Base-by-base conservation (phyloP, 2,888 invertebrate species). In the Andrena marginata region DNA sequence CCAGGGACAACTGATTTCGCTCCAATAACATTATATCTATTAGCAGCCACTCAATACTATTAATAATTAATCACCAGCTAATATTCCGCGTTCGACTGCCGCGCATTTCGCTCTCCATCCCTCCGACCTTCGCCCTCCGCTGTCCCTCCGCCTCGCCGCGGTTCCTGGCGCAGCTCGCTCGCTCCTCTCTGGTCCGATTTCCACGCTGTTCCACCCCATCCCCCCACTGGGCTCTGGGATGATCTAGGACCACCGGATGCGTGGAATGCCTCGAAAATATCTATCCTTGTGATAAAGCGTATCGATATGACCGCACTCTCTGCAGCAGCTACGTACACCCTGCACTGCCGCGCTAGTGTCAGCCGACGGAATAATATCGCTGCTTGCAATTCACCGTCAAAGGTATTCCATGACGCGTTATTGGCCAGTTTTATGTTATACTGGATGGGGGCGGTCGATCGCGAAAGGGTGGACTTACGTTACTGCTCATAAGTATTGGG, bases 11-110 rank as follows among this genome's bases (percentile, higher is more conserved):
- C 89, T 87, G 88, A 89, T 87, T 84, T 80, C 82, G 77, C 62
- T 83, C 70, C 85, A 87, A 89, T 89, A 88, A 88, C 89, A 85
- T 89, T 89, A 88, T 87, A 90, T 89, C 87, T 87, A 87, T 90
- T 89, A 89, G 88, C 90, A 82, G 72, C 64, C 88, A 90, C 89
- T 90, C 89, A 84, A 88, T 90, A 80, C 89, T 90, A 89, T 89
- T 90, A 90, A 89, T 89, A 89, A 89, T 89, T 89, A 89, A 89
- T 90, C 90, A 85, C 71, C 83, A 84, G 89, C 89, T 89, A 89
- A 89, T 89, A 89, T 90, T 81, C 84, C 83, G 82, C 80, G 83
- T 89, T 89, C 86, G 86, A 77, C 80, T 76, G 84, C 67, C 56
- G 77, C 85, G 78, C 76, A 82, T 87, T 87, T 87, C 81, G 68